These are phyloP conservation scores for Pica pica DNA, from an alignment of 2,113 vertebrate species.

Conservation along the genomic window DNA sequence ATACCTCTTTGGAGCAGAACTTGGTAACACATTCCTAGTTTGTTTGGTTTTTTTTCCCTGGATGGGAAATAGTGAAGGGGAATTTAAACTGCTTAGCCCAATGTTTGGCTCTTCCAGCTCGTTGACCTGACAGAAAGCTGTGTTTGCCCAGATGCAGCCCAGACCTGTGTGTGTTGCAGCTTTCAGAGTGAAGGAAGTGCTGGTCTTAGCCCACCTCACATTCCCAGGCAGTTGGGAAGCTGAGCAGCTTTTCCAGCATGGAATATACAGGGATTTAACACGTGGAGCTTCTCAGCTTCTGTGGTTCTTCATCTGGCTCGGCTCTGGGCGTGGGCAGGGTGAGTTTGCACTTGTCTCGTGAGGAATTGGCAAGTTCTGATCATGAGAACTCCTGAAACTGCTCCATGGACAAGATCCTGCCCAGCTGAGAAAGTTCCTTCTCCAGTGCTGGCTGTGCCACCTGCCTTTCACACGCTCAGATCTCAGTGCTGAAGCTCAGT, in stretches of 20 bases:
- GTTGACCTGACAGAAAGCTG: background rate
- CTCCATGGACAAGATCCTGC: background rate
- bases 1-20: background rate
- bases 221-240: background rate
- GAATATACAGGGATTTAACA: background rate
- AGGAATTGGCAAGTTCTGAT: background rate
- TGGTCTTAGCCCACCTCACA: background rate
- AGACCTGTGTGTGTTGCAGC: background rate
- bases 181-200: background rate
- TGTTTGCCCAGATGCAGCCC: background rate
- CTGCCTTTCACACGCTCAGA: background rate
- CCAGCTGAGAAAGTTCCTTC: background rate
- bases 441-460: background rate
- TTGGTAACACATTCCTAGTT: background rate
- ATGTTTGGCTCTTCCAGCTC: background rate
- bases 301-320: background rate
- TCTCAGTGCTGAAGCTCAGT: background rate
- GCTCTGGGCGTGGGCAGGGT: background rate
- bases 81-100: background rate
- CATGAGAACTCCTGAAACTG: background rate
- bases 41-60: background rate
- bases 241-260: background rate
- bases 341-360: background rate
- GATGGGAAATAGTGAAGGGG: background rate
- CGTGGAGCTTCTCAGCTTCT: background rate